These are phyloP conservation scores for Procambarus virginalis DNA, from an alignment of 1,140 invertebrate genomes.

Conservation along the genomic window DNA sequence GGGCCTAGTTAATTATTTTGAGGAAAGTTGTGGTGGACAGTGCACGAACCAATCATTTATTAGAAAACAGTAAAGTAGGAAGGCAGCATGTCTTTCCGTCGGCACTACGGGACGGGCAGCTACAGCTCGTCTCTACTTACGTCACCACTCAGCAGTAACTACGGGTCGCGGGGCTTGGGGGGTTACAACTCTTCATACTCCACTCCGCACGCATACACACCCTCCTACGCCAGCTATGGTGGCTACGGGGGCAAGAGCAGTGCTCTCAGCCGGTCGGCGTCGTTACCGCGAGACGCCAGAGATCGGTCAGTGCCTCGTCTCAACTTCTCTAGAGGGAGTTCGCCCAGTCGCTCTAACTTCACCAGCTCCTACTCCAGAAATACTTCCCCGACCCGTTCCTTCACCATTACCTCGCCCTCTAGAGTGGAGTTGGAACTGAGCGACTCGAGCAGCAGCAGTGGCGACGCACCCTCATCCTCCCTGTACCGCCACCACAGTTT, in stretches of 20 bases:
- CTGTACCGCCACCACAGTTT: conserved; percentile 32
- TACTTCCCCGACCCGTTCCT: background rate
- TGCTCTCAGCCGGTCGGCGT: conserved; percentile 19
- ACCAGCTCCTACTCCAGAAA: background rate
- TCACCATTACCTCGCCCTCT: background rate
- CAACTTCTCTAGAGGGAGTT: conserved; percentile 24
- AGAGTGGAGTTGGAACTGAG: background rate
- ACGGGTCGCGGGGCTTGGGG: conserved; percentile 35
- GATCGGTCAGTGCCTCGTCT: conserved; percentile 34
- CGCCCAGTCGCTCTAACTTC: conserved; percentile 2
- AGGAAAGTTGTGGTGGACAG: background rate
- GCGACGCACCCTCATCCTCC: background rate
- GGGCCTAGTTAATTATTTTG: background rate
- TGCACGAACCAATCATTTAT: no score
- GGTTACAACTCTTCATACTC: conserved; percentile 21
- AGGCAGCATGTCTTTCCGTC: conserved; percentile 47
- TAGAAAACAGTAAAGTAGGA: background rate
- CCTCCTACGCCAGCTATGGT: conserved; percentile 1
- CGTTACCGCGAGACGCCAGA: conserved; percentile 33
- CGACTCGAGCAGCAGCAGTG: background rate
- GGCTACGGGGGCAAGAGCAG: background rate
- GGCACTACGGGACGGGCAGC: conserved; percentile 46
- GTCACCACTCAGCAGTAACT: conserved; percentile 33
- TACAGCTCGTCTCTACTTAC: conserved; percentile 50
- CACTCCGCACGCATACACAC: background rate